These are phyloP conservation scores for Amphiprion clarkii DNA, from an alignment of 2,797 vertebrate species.

Conservation along the genomic window DNA sequence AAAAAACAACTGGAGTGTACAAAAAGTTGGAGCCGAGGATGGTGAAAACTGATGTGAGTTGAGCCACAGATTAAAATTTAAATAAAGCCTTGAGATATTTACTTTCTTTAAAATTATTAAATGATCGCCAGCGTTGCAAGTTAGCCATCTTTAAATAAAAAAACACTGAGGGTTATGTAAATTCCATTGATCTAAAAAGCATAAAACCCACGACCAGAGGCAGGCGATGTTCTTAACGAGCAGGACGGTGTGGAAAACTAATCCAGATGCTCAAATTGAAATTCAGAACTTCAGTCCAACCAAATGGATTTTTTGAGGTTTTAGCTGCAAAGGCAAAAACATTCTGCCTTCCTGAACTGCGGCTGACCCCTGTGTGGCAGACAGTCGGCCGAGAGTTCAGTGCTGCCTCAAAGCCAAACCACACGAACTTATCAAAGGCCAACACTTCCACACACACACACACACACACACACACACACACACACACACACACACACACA, in stretches of 20 bases:
- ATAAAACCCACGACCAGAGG: constrained; percentile 34
- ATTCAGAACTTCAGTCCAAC: constrained; percentile 34
- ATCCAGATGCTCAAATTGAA: constrained; percentile 55
- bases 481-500: no score
- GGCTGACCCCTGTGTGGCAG: constrained; percentile 54
- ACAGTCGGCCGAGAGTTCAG: constrained; percentile 26
- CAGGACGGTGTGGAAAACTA: constrained; percentile 38
- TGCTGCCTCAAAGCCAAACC: constrained; percentile 45
- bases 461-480: no score
- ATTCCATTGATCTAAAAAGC: constrained; percentile 34
- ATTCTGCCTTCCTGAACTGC: constrained; percentile 54
- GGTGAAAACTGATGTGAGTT: constrained; percentile 21
- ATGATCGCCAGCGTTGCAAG: constrained; percentile 12
- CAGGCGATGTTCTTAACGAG: constrained; percentile 32
- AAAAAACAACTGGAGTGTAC: neutral
- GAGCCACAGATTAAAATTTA: neutral
- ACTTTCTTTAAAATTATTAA: constrained; percentile 4
- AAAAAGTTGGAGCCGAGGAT: neutral
- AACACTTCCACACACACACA: constrained; percentile 8
- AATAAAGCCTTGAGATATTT: constrained; percentile 8
- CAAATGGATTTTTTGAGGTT: constrained; percentile 22
- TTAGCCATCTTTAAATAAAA: neutral
- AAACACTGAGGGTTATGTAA: neutral
- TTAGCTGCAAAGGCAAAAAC: constrained; percentile 33
- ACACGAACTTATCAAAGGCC: constrained; percentile 28